These are phyloP conservation scores for Orestias chungarensis DNA, from an alignment of 2,797 vertebrate species.

Conservation along the genomic window DNA sequence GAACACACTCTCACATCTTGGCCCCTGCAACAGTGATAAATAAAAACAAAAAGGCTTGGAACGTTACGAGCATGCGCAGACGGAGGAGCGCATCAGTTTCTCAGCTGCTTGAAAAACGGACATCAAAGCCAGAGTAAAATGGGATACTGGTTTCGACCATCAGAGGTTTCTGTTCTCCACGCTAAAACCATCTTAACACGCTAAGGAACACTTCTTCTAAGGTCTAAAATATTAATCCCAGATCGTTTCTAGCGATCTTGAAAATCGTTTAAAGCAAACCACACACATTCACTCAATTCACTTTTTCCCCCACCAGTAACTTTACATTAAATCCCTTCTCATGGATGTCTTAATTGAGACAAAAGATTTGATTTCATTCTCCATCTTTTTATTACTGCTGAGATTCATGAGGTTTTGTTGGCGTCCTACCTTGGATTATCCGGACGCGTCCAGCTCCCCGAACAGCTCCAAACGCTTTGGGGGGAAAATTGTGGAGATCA, in stretches of 20 bases:
- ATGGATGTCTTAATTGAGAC: too few species aligned
- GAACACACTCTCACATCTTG: neutral
- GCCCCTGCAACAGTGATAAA: neutral
- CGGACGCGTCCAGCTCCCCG: constrained; percentile 5
- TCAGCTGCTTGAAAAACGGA: neutral
- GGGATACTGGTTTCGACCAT: neutral
- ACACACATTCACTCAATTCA: too few species aligned
- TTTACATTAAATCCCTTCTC: too few species aligned
- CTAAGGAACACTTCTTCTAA: neutral
- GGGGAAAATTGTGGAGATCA: constrained; percentile 1
- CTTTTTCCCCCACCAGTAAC: too few species aligned
- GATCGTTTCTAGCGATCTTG: too few species aligned
- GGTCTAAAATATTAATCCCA: neutral
- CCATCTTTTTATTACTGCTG: fast-evolving
- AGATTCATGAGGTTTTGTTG: too few species aligned
- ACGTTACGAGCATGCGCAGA: neutral
- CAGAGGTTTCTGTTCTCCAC: neutral
- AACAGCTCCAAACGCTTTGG: neutral
- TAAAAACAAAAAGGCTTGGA: neutral
- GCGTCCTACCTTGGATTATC: constrained; percentile 31
- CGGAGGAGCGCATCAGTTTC: neutral
- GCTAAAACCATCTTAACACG: neutral
- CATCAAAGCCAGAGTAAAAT: neutral
- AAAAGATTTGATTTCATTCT: too few species aligned
- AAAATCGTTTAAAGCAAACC: too few species aligned